Evolutionary conservation across 2,797 vertebrate species (phyloP).

Genomic region (Streptopelia turtur): DNA sequence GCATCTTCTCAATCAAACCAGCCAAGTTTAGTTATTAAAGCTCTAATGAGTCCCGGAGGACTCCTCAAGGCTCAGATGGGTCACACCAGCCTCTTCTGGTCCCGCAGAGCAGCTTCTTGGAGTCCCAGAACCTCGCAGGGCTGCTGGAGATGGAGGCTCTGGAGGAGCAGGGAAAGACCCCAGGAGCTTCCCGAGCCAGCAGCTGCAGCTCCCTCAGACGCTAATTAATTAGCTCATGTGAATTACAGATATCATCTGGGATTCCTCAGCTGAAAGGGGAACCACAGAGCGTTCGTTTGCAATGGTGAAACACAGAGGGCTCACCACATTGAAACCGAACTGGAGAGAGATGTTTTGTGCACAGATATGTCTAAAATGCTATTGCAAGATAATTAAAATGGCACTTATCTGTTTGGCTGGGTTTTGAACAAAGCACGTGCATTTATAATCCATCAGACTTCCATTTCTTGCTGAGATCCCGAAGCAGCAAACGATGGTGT

Average conservation of each 20-base stretch:
- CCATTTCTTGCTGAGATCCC: slow-evolving; percentile 13
- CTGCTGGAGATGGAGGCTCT: not conserved
- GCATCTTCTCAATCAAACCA: slow-evolving; percentile 19
- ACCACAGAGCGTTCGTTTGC: not conserved
- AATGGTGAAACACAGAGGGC: not conserved
- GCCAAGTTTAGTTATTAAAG: slow-evolving; percentile 35
- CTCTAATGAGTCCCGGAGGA: slow-evolving; percentile 30
- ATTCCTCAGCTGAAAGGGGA: not conserved
- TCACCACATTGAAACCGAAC: not conserved
- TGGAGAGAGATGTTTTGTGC: not conserved
- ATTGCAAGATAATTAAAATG: slow-evolving; percentile 37
- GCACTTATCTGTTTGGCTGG: slow-evolving; percentile 70
- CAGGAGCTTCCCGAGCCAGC: not conserved
- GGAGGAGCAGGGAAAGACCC: not conserved
- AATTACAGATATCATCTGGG: not conserved
- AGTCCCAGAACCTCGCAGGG: not conserved
- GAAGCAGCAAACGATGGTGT: not conserved
- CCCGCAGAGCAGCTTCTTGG: not conserved
- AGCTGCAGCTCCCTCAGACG: not conserved
- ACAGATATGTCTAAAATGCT: not conserved
- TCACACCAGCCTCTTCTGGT: not conserved
- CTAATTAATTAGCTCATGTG: not conserved
- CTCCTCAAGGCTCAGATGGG: not conserved
- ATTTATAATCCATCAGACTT: slow-evolving; percentile 36
- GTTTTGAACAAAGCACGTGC: slow-evolving; percentile 28